These are phyloP conservation scores for Bolinopsis microptera DNA, from an alignment of 37 sponge, comb jelly and placozoan genomes.

Conservation along the genomic window DNA sequence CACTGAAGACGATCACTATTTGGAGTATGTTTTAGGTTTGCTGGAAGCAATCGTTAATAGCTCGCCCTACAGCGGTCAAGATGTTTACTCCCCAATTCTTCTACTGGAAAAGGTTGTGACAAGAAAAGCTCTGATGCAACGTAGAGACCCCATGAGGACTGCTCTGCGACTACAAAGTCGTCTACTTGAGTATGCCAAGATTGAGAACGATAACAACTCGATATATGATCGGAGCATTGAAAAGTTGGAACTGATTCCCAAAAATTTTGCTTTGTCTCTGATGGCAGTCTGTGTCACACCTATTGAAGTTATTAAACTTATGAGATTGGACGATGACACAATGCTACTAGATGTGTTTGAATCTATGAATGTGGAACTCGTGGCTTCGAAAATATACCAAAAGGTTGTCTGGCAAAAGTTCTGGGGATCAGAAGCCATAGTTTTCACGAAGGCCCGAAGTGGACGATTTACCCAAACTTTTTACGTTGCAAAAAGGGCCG, in stretches of 20 bases:
- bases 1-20: not conserved
- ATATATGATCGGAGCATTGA: not conserved
- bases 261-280: not conserved
- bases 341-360: not conserved
- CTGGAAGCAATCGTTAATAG: not conserved
- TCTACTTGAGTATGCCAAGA: slow-evolving; percentile 9
- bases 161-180: not conserved
- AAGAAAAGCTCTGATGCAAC: not conserved
- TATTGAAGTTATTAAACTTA: not conserved
- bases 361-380: not conserved
- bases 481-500: not conserved
- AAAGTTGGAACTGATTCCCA: not conserved
- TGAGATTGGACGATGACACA: not conserved
- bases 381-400: not conserved
- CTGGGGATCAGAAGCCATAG: not conserved
- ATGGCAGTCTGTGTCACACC: not conserved
- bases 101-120: not conserved
- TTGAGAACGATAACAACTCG: slow-evolving; percentile 16
- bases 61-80: not conserved
- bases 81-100: not conserved
- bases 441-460: not conserved
- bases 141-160: slow-evolving; percentile 22
- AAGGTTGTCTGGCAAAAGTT: not conserved
- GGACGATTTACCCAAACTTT: not conserved
- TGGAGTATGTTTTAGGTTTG: not conserved